Conservation (phyloP, 2,113 vertebrate genomes). For the Tyrannus savana region DNA sequence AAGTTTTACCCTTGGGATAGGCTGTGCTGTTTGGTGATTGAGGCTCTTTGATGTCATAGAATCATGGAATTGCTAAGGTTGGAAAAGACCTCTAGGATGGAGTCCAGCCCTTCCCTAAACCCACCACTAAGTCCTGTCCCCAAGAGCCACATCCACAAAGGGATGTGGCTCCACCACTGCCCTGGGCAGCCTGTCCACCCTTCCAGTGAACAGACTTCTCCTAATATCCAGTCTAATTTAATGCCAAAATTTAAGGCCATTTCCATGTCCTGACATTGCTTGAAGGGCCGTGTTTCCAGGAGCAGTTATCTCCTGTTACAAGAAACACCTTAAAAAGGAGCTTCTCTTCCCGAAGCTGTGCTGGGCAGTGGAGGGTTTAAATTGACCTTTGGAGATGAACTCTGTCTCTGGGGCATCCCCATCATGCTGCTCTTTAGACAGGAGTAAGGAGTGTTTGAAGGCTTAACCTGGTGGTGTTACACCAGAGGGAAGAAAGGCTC, state of each 20-base stretch:
- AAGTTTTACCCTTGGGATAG: not conserved
- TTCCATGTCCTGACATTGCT: not conserved
- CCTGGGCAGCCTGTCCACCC: not conserved
- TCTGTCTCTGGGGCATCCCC: not conserved
- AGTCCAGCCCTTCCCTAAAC: not conserved
- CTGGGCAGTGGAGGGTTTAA: not conserved
- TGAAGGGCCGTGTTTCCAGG: not conserved
- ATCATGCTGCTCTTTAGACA: not conserved
- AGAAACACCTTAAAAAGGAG: not conserved
- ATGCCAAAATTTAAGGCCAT: not conserved
- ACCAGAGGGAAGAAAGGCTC: not conserved
- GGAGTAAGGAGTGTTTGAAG: accelerated
- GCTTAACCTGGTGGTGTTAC: not conserved
- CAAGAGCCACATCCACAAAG: not conserved
- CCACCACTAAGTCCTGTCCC: not conserved
- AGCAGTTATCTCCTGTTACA: not conserved
- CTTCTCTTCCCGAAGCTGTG: not conserved
- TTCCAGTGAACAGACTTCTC: not conserved
- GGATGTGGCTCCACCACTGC: not conserved
- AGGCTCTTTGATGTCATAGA: not conserved
- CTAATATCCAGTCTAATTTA: not conserved
- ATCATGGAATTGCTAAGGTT: not conserved
- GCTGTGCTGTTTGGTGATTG: not conserved
- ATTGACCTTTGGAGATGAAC: not conserved
- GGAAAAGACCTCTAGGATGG: not conserved